These are phyloP conservation scores for Sceliomorpha sp. DNA, from an alignment of 2,888 invertebrate species.

Conservation along the genomic window DNA sequence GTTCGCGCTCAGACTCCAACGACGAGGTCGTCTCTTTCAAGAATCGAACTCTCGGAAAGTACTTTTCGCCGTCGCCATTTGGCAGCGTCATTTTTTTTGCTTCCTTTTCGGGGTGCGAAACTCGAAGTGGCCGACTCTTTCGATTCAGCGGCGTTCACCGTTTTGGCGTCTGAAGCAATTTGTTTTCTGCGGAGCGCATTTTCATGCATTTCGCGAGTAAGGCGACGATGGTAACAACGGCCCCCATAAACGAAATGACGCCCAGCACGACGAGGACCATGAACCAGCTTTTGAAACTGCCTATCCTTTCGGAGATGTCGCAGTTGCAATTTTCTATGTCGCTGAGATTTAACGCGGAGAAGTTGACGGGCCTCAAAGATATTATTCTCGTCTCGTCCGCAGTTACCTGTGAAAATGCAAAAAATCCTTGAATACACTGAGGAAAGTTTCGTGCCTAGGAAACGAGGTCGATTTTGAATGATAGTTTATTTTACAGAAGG, in stretches of 20 bases:
- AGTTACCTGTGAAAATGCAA: slow-evolving; percentile 28
- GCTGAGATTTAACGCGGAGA: slow-evolving; percentile 69
- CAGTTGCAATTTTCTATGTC: slow-evolving; percentile 70
- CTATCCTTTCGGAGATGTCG: slow-evolving; percentile 70
- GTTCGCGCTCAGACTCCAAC: slow-evolving; percentile 8
- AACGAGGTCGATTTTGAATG: too few relatives aligned
- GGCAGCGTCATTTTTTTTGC: slow-evolving; percentile 31
- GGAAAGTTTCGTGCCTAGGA: too few relatives aligned
- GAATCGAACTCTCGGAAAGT: slow-evolving; percentile 40
- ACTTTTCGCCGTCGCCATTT: slow-evolving; percentile 26
- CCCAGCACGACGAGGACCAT: slow-evolving; percentile 71
- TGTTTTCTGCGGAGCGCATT: slow-evolving; percentile 67
- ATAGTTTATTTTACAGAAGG: too few relatives aligned
- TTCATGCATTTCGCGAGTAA: slow-evolving; percentile 68
- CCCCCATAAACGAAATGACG: slow-evolving; percentile 69
- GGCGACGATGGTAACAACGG: slow-evolving; percentile 68
- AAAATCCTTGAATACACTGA: too few relatives aligned
- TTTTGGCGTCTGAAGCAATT: slow-evolving; percentile 69
- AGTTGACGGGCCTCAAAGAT: slow-evolving; percentile 69
- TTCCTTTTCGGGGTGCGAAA: not conserved
- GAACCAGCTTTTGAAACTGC: slow-evolving; percentile 72
- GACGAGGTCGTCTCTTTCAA: slow-evolving; percentile 12
- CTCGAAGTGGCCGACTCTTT: slow-evolving; percentile 11
- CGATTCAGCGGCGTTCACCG: slow-evolving; percentile 55
- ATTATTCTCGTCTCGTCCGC: slow-evolving; percentile 64